Evolutionary conservation across 2,113 vertebrate species (phyloP), one percentile per base, ranked within the genome.

Genomic region (Brachyhypopomus occidentalis): DNA sequence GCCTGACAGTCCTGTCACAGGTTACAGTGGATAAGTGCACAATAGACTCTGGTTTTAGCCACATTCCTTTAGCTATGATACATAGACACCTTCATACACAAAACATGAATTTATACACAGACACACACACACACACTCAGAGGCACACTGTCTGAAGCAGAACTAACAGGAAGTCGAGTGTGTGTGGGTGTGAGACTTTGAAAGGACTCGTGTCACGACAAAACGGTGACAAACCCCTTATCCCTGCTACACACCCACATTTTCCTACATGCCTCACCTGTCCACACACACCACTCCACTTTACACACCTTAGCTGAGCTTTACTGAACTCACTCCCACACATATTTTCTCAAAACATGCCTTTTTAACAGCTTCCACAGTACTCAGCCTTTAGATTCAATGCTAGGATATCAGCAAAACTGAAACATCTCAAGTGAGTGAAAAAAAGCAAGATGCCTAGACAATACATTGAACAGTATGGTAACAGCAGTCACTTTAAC

Each of bases 111-210:
- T 34, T 11, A 72, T 27, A 20, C 52, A 60, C 55, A 72, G 55
- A 41, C 55, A 81, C 62, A 72, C 38, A 60, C 55, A 45, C 45
- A 67, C 36, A 30, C 41, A 64, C 38, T 38, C 27, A 17, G 27
- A 3, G 55, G 59, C 19, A 71, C 45, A 48, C 71, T 7, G 36
- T 52, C 25, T 63, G 67, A 41, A 41, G 27, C 62, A 72, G 23
- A 72, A 56, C 60, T 34, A 73, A 74, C 76, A 83, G 82, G 75
- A 83, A 74, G 45, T 55, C 25, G 25, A 48, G 66, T 71, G 38
- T 36, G 55, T 36, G 77, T 75, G 70, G 69, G 82, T 38, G 77
- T 79, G 70, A 75, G n/a, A 36, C 34, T 38, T 69, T 75, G 72
- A 69, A 67, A 74, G 14, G 60, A 45, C 59, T 36, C 52, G 55